A percentile compares a stretch with the other conserved stretches of the same genome.
Evolutionary conservation across 2,888 invertebrate species (phyloP).

Genomic region (Teinopalpus imperialis): DNA sequence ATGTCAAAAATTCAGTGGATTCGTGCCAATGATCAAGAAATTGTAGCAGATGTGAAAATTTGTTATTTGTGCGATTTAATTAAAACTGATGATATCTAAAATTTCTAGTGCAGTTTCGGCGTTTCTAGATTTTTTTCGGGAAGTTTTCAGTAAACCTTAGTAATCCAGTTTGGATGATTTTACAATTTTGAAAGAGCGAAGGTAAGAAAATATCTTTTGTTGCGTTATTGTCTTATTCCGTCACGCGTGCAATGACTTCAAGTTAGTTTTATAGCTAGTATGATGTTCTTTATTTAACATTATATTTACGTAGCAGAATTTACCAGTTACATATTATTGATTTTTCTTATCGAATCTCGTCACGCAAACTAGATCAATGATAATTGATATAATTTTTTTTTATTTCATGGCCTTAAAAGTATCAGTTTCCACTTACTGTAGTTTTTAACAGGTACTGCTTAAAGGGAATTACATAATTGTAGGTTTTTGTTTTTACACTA

Average conservation of each 20-base stretch:
- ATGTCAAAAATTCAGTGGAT: slow-evolving; percentile 76
- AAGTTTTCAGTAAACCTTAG: slow-evolving; percentile 30
- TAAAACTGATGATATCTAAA: slow-evolving; percentile 48
- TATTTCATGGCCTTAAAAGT: too few species aligned
- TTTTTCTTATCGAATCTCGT: too few species aligned
- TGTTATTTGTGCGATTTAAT: slow-evolving; percentile 46
- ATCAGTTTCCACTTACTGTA: too few species aligned
- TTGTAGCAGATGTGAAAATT: slow-evolving; percentile 54
- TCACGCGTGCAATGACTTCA: slow-evolving; percentile 32
- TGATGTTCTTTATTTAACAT: not conserved
- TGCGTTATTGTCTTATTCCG: slow-evolving; percentile 34
- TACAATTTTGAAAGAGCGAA: slow-evolving; percentile 60
- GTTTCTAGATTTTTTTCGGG: slow-evolving; percentile 31
- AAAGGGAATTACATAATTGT: too few species aligned
- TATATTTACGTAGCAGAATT: too few species aligned
- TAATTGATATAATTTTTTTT: too few species aligned
- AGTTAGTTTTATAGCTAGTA: slow-evolving; percentile 3
- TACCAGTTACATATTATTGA: too few species aligned
- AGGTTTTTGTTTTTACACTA: too few species aligned
- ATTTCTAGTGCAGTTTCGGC: slow-evolving; percentile 34
- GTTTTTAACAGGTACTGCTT: too few species aligned
- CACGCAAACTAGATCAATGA: too few species aligned
- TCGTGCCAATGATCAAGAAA: slow-evolving; percentile 65
- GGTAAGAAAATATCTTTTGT: slow-evolving; percentile 65
- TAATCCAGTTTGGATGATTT: slow-evolving; percentile 59